Percentiles rank a stretch among this genome's conserved stretches.
Conservation (phyloP, 1,140 invertebrate species). For the Anastrepha obliqua region DNA sequence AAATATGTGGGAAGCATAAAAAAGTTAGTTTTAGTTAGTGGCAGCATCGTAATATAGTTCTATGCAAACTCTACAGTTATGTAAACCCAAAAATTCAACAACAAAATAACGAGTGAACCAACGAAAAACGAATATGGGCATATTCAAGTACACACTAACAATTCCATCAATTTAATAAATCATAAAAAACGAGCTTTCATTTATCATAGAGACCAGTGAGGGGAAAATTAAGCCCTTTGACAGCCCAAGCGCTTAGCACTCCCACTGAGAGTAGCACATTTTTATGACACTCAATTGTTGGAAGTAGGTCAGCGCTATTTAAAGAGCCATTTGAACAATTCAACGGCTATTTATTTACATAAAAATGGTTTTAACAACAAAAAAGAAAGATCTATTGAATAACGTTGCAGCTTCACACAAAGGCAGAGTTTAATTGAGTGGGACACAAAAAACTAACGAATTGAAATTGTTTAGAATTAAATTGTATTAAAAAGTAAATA, state of each 20-base stretch:
- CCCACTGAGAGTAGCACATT: neutral
- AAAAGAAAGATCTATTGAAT: neutral
- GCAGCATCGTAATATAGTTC: too few relatives aligned
- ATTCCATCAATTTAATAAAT: neutral
- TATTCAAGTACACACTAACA: neutral
- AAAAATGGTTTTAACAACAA: neutral
- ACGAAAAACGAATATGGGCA: neutral
- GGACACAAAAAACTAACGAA: neutral
- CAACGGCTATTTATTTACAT: neutral
- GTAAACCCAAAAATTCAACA: neutral
- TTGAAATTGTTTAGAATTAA: too few relatives aligned
- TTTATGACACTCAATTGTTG: neutral
- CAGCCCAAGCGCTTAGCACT: neutral
- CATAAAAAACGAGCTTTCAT: neutral
- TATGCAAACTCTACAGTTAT: too few relatives aligned
- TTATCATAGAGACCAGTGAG: neutral
- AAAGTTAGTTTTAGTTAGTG: too few relatives aligned
- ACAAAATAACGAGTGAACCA: neutral
- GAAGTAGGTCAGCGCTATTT: slow-evolving; percentile 1
- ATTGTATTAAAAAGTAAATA: too few relatives aligned
- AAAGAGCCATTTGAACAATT: slow-evolving; percentile 3
- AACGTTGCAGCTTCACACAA: neutral
- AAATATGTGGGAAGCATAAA: too few relatives aligned
- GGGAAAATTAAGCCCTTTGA: neutral
- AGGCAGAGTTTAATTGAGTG: neutral